Evolutionary conservation across 2,888 invertebrate genomes (phyloP).

Genomic region (Folsomia manolachei): DNA sequence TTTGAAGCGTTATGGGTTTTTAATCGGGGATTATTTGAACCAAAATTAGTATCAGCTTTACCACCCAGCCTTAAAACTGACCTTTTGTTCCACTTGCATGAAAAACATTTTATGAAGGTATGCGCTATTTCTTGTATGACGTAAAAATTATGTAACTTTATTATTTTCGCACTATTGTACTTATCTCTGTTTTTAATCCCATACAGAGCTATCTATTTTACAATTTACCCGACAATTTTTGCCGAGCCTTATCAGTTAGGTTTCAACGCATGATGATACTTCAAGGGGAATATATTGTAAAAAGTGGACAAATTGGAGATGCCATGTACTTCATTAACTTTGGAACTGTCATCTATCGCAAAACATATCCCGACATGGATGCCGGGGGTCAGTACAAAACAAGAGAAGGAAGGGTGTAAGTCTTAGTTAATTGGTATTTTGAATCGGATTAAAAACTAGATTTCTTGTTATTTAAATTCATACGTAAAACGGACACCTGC

Average conservation of each 20-base stretch:
- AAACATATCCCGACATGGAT: not conserved
- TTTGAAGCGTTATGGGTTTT: not conserved
- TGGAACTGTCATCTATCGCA: not conserved
- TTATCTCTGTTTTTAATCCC: not conserved
- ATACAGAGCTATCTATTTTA: constrained; percentile 3
- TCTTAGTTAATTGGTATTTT: no score
- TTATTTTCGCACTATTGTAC: not conserved
- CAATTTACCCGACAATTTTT: not conserved
- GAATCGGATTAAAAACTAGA: no score
- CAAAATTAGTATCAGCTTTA: not conserved
- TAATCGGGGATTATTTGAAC: not conserved
- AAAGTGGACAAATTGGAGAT: not conserved
- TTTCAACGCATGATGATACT: not conserved
- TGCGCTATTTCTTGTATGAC: not conserved
- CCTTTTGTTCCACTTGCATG: not conserved
- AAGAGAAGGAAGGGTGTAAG: constrained; percentile 3
- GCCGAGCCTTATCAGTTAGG: not conserved
- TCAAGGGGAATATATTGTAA: not conserved
- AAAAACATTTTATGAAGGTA: constrained; percentile 1
- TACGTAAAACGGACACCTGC: no score
- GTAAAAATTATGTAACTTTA: not conserved
- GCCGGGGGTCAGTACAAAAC: not conserved
- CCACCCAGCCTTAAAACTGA: not conserved
- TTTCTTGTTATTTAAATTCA: no score
- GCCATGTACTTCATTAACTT: not conserved